Evolutionary conservation across 2,888 invertebrate genomes (phyloP).

Genomic region (Brachynemurus nebulosus): DNA sequence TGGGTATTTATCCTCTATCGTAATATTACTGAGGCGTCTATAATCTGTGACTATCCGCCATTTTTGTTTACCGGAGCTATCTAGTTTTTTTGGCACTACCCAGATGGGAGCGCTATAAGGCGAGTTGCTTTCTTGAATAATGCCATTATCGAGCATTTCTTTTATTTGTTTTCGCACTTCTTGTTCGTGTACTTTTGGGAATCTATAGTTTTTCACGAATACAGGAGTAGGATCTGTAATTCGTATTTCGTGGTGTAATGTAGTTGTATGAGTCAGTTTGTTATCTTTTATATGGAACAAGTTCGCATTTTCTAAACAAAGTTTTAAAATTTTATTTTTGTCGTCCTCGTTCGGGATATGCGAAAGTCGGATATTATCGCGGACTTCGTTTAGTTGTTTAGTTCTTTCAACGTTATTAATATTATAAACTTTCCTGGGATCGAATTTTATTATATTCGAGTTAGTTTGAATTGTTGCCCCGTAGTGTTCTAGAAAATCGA

Average conservation of each 20-base stretch:
- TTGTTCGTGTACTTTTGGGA: constrained; percentile 19
- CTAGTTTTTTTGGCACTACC: constrained; percentile 19
- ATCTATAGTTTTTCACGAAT: constrained; percentile 9
- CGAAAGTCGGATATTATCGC: too few species aligned
- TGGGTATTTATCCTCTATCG: constrained; percentile 17
- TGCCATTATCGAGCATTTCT: constrained; percentile 16
- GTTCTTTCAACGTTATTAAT: too few species aligned
- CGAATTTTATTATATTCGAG: too few species aligned
- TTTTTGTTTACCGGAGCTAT: constrained; percentile 16
- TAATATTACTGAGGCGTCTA: constrained; percentile 18
- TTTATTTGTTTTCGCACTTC: constrained; percentile 20
- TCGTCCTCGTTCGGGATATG: too few species aligned
- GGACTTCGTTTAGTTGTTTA: too few species aligned
- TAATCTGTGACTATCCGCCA: constrained; percentile 19
- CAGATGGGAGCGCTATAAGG: constrained; percentile 19
- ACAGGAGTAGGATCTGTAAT: background rate
- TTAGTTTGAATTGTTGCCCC: too few species aligned
- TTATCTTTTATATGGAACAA: too few species aligned
- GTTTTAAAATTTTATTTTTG: too few species aligned
- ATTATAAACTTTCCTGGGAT: too few species aligned
- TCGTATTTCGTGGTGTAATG: background rate
- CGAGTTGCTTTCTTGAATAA: constrained; percentile 15
- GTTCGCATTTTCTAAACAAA: too few species aligned
- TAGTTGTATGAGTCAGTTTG: background rate
- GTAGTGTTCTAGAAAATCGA: too few species aligned